Conservation (phyloP, 2,888 invertebrate genomes). For the Phalangium opilio region DNA sequence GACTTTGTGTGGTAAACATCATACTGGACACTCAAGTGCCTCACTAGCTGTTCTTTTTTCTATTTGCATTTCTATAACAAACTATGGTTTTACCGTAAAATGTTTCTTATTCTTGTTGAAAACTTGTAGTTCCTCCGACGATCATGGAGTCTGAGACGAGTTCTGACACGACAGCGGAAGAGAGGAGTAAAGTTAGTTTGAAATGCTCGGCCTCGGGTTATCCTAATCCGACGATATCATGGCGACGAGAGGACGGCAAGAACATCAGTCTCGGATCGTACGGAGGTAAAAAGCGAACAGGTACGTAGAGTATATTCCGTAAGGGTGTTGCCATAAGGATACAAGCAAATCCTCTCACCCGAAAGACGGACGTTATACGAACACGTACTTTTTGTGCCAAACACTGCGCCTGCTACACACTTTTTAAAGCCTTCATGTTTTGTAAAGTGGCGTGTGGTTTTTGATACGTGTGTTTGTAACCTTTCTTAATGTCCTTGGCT, state of each 20-base stretch:
- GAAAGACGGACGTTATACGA: too few relatives aligned
- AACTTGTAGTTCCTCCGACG: conserved; percentile 65
- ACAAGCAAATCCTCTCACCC: too few relatives aligned
- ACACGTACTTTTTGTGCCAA: too few relatives aligned
- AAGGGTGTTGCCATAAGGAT: too few relatives aligned
- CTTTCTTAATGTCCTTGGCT: too few relatives aligned
- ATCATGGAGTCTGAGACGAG: conserved; percentile 67
- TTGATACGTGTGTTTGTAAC: too few relatives aligned
- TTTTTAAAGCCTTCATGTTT: too few relatives aligned
- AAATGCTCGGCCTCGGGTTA: conserved; percentile 76
- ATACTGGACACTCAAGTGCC: too few relatives aligned
- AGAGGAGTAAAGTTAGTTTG: conserved; percentile 83
- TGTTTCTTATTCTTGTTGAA: neutral
- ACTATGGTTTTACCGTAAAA: too few relatives aligned
- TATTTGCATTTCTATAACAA: neutral
- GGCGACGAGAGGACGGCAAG: conserved; percentile 80
- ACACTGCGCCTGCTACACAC: too few relatives aligned
- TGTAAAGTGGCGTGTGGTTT: too few relatives aligned
- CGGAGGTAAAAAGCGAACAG: conserved; percentile 19
- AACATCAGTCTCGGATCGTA: conserved; percentile 55
- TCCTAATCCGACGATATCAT: conserved; percentile 80
- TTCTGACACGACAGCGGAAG: conserved; percentile 58
- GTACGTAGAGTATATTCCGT: conserved; percentile 6
- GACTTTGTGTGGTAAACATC: too few relatives aligned
- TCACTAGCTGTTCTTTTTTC: neutral